phyloP scores from a whole-genome alignment of 2,113 vertebrate species.

The Talpa occidentalis region DNA sequence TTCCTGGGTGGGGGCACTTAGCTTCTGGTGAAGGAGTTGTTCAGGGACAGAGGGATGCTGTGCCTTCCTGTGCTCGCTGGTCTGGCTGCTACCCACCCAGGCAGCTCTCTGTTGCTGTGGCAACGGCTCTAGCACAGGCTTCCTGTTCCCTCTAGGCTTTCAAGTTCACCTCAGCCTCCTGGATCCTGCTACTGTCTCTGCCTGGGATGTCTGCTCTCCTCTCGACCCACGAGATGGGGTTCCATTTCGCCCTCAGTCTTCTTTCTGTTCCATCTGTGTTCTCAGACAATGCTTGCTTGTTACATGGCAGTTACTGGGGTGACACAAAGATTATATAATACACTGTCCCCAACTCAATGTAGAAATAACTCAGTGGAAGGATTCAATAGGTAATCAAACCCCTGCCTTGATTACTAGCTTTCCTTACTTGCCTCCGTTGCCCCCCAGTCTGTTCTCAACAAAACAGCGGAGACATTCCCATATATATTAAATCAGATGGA shows the following conservation, averaged over 20 bases:
- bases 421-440: not conserved
- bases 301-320: not conserved
- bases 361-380: not conserved
- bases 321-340: not conserved
- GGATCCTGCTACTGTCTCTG: not conserved
- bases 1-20: not conserved
- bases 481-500: not conserved
- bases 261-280: not conserved
- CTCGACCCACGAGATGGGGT: not conserved
- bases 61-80: not conserved
- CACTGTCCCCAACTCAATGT: not conserved
- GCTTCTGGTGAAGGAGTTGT: not conserved
- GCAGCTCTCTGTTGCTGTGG: conserved; percentile 13
- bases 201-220: not conserved
- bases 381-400: not conserved
- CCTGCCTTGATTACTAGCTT: not conserved
- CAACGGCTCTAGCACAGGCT: not conserved
- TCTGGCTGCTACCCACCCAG: not conserved
- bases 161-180: not conserved
- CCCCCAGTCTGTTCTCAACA: not conserved
- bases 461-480: not conserved
- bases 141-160: not conserved
- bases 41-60: not conserved
- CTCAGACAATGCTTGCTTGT: not conserved
- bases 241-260: not conserved